Evolutionary conservation across 2,888 invertebrate species (phyloP).

Genomic region (Dinocampus coccinellae): DNA sequence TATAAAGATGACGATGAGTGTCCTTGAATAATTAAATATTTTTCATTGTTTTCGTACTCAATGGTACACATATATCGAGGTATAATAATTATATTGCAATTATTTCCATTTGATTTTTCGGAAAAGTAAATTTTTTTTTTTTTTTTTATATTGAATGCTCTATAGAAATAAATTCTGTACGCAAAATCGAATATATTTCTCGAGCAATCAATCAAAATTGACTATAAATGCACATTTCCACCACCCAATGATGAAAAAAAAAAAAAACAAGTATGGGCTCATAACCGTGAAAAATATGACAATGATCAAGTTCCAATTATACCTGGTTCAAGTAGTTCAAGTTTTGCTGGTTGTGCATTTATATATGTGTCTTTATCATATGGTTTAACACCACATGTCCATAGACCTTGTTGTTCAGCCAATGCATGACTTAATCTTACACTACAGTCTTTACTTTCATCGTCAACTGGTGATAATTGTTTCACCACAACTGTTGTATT

Average conservation of each 20-base stretch:
- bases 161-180: not conserved
- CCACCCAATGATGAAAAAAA: conserved; percentile 16
- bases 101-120: not conserved
- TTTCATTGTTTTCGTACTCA: not conserved
- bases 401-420: conserved; percentile 65
- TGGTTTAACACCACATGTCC: conserved; percentile 65
- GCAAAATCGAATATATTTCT: not conserved
- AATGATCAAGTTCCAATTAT: conserved; percentile 58
- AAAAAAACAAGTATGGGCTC: conserved; percentile 2
- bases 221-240: conserved; percentile 22
- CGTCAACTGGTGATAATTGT: conserved; percentile 62
- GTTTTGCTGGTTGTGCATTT: conserved; percentile 64
- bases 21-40: conserved; percentile 11
- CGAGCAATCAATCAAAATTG: not conserved
- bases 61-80: not conserved
- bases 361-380: conserved; percentile 61
- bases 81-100: not conserved
- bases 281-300: not conserved
- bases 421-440: conserved; percentile 62
- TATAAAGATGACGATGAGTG: conserved; percentile 8
- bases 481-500: conserved; percentile 65
- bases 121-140: not conserved
- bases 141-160: not conserved
- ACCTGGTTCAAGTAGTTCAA: conserved; percentile 68
- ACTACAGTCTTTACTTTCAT: conserved; percentile 65